phyloP scores from a whole-genome alignment of 2,797 vertebrate species.

The Anabacerthia variegaticeps region DNA sequence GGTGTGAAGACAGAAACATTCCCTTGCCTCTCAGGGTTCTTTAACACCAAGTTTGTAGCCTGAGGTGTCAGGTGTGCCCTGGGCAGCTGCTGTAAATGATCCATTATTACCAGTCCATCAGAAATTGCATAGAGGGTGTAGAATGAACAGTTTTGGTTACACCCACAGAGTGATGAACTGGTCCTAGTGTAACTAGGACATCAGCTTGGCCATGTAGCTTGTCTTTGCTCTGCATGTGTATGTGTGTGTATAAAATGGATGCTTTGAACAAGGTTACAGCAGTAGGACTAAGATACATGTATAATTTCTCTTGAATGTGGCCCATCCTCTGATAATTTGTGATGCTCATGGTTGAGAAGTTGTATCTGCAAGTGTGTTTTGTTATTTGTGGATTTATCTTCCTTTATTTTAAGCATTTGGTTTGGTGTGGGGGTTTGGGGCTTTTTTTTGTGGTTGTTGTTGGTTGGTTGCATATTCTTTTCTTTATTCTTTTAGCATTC shows the following conservation, averaged over 20 bases:
- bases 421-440: not conserved
- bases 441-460: not conserved
- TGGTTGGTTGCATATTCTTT: not conserved
- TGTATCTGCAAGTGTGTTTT: not conserved
- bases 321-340: not conserved
- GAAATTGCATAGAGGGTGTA: too few species aligned
- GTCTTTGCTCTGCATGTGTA: not conserved
- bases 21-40: too few species aligned
- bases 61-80: too few species aligned
- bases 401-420: not conserved
- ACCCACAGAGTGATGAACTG: too few species aligned
- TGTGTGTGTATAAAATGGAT: fast-evolving
- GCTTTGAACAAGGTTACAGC: not conserved
- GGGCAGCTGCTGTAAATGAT: too few species aligned
- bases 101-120: too few species aligned
- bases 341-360: not conserved
- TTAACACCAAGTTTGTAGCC: too few species aligned
- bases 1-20: too few species aligned
- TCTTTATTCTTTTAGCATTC: not conserved
- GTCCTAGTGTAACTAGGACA: too few species aligned
- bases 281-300: not conserved
- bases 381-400: not conserved
- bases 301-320: not conserved
- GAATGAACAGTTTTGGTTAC: too few species aligned
- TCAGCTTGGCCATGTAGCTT: not conserved